These are phyloP conservation scores for Subanguina moxae DNA, from an alignment of 1,140 invertebrate genomes.

Conservation along the genomic window DNA sequence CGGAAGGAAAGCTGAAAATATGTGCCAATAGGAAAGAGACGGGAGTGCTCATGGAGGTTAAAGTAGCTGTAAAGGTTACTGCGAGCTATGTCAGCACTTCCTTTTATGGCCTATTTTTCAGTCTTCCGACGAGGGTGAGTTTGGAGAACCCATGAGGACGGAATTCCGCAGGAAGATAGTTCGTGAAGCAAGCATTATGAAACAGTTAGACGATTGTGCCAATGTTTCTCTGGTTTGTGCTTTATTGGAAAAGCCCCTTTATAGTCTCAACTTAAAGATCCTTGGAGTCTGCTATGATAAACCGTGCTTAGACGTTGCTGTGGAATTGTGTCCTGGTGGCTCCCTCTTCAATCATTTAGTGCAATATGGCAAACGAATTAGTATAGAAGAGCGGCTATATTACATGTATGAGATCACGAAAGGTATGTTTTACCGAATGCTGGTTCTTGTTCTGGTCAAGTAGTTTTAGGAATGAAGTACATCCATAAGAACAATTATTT, in stretches of 20 bases:
- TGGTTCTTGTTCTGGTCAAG: constrained; percentile 79
- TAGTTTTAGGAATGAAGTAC: constrained; percentile 81
- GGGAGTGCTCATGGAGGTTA: not conserved
- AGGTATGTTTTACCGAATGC: constrained; percentile 26
- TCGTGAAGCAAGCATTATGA: not conserved
- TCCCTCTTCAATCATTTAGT: constrained; percentile 23
- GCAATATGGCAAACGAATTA: not conserved
- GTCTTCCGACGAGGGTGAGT: not conserved
- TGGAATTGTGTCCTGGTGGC: constrained; percentile 37
- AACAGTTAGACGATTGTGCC: not conserved
- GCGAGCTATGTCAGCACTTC: not conserved
- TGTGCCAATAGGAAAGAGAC: not conserved
- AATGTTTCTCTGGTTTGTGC: not conserved
- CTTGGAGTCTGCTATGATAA: constrained; percentile 27
- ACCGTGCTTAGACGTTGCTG: constrained; percentile 25
- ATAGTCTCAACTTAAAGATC: constrained; percentile 8
- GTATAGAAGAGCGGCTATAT: not conserved
- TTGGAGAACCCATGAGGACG: not conserved
- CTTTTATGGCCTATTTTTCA: not conserved
- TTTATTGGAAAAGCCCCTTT: not conserved
- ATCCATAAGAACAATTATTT: constrained; percentile 85
- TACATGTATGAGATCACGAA: constrained; percentile 9
- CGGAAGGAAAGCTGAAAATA: not conserved
- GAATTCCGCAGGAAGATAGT: not conserved
- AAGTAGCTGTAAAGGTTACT: not conserved